These are phyloP conservation scores for Diplosoma virens DNA, from an alignment of 23 tunicate species.

Conservation along the genomic window DNA sequence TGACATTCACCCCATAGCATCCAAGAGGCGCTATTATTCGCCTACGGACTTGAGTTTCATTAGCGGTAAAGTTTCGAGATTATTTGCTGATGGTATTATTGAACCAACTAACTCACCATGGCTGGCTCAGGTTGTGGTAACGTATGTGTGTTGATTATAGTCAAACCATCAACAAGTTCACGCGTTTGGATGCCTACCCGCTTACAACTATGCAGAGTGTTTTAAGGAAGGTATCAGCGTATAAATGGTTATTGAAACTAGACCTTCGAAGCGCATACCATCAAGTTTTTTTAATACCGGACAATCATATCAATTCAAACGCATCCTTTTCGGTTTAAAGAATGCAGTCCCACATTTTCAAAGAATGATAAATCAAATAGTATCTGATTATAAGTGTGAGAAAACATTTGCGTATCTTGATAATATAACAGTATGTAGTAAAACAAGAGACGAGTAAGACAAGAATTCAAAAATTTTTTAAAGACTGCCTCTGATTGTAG, in stretches of 20 bases:
- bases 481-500: too few species aligned
- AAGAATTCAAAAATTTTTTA: too few species aligned
- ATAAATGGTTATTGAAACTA: slow-evolving; percentile 6
- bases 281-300: too few species aligned
- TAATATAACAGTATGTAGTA: too few species aligned
- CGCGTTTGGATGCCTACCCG: slow-evolving; percentile 33
- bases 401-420: too few species aligned
- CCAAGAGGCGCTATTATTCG: neutral
- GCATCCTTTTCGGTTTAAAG: too few species aligned
- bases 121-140: slow-evolving; percentile 34
- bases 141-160: slow-evolving; percentile 21
- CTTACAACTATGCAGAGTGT: slow-evolving; percentile 9
- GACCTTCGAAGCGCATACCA: slow-evolving; percentile 32
- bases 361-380: too few species aligned
- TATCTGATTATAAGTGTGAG: too few species aligned
- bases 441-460: too few species aligned
- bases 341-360: too few species aligned
- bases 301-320: too few species aligned
- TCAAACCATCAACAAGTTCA: slow-evolving; percentile 24
- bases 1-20: slow-evolving; percentile 23
- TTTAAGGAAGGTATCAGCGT: neutral
- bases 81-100: slow-evolving; percentile 17
- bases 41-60: neutral
- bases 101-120: slow-evolving; percentile 32
- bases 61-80: neutral